phyloP scores from a whole-genome alignment of 2,113 vertebrate species.

The Xiphophorus maculatus region DNA sequence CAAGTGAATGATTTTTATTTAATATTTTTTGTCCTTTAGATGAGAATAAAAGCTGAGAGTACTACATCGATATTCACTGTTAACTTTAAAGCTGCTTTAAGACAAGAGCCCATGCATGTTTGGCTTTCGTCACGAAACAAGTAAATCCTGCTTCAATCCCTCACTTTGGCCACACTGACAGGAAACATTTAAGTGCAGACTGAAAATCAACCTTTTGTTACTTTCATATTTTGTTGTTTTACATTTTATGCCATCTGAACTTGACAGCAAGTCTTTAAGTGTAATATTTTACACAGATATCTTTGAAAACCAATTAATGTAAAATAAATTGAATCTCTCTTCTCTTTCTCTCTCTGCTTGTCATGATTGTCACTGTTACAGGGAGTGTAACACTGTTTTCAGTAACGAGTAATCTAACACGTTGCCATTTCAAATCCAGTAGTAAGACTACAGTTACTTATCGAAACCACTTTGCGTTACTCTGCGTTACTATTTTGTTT shows the following conservation, averaged over 20 bases:
- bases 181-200: background rate
- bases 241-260: background rate
- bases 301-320: no score
- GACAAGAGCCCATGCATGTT: background rate
- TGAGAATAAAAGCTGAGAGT: background rate
- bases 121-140: conserved; percentile 1
- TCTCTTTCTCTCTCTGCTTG: no score
- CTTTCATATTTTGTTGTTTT: background rate
- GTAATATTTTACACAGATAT: background rate
- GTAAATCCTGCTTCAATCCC: background rate
- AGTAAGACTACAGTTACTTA: no score
- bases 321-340: no score
- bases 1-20: conserved; percentile 10
- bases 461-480: no score
- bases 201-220: background rate
- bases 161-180: background rate
- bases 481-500: no score
- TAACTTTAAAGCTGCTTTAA: background rate
- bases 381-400: no score
- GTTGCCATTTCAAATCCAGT: no score
- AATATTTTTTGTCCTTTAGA: background rate
- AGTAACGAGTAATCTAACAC: no score
- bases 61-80: background rate
- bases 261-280: background rate
- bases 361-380: no score